phyloP scores from a whole-genome alignment of 2,113 vertebrate species.

The Ciconia maguari region DNA sequence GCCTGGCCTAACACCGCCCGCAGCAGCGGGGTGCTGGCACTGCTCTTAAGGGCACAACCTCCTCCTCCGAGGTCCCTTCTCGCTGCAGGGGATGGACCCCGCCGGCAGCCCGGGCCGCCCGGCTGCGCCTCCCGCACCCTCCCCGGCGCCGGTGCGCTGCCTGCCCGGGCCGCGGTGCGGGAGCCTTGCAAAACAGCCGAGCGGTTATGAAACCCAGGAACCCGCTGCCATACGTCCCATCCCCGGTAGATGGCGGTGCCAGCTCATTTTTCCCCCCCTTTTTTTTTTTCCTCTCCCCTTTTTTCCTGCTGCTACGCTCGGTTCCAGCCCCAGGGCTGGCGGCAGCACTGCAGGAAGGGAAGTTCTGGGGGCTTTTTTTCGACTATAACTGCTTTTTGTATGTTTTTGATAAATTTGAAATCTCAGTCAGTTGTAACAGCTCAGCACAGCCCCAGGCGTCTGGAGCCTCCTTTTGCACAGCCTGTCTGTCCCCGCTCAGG shows the following conservation, averaged over 20 bases:
- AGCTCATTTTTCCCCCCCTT: conserved; percentile 22
- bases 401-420: background rate
- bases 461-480: background rate
- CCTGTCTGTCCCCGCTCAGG: fast-evolving
- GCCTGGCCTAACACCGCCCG: background rate
- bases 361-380: background rate
- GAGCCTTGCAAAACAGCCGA: background rate
- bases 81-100: background rate
- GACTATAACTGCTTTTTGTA: fast-evolving
- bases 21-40: background rate
- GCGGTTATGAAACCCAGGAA: background rate
- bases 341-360: background rate
- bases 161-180: background rate
- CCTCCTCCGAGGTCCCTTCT: too few species aligned
- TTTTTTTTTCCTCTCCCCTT: background rate
- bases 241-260: conserved; percentile 56
- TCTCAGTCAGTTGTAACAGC: background rate
- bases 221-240: background rate
- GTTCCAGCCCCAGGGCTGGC: background rate
- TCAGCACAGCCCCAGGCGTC: background rate
- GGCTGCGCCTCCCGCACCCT: background rate
- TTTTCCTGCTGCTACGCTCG: background rate
- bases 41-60: fast-evolving
- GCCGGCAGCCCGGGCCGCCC: too few species aligned
- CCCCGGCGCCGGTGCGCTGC: background rate